Percentiles rank a stretch among this genome's conserved stretches.
Conservation (phyloP, 2,797 vertebrate genomes). For the Danio aesculapii region DNA sequence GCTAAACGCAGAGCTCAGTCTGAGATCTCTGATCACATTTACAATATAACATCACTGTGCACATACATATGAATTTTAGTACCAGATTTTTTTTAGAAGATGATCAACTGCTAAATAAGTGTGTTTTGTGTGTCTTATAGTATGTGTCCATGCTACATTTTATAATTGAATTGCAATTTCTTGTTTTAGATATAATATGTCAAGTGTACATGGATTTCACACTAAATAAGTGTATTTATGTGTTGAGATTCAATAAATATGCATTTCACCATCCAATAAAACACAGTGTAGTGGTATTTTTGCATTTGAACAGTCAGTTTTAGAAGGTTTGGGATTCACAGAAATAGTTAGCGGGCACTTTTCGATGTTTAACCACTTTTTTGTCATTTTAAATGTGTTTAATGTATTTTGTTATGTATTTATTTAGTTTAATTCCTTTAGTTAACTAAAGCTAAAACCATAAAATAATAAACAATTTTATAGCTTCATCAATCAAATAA, state of each 20-base stretch:
- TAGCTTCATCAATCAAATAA: no score
- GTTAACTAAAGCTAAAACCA: no score
- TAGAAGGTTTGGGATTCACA: not conserved
- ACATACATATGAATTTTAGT: not conserved
- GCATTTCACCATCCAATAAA: not conserved
- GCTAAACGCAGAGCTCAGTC: not conserved
- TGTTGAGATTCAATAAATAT: constrained; percentile 4
- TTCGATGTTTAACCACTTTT: not conserved
- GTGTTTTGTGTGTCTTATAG: not conserved
- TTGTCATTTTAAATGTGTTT: no score
- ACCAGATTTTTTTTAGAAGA: not conserved
- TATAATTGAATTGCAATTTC: not conserved
- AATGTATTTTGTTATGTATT: no score
- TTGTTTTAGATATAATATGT: not conserved
- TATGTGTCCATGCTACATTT: not conserved
- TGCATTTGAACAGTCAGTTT: not conserved
- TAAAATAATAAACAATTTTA: no score
- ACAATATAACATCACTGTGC: constrained; percentile 7
- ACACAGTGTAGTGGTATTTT: not conserved
- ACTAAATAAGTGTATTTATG: not conserved
- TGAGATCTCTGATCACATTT: not conserved
- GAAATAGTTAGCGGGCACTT: not conserved
- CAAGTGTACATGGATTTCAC: not conserved
- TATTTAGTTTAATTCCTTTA: no score
- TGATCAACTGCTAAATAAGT: not conserved